These are phyloP conservation scores for Ennomos fuscantarius DNA, from an alignment of 2,888 invertebrate genomes.

Conservation along the genomic window DNA sequence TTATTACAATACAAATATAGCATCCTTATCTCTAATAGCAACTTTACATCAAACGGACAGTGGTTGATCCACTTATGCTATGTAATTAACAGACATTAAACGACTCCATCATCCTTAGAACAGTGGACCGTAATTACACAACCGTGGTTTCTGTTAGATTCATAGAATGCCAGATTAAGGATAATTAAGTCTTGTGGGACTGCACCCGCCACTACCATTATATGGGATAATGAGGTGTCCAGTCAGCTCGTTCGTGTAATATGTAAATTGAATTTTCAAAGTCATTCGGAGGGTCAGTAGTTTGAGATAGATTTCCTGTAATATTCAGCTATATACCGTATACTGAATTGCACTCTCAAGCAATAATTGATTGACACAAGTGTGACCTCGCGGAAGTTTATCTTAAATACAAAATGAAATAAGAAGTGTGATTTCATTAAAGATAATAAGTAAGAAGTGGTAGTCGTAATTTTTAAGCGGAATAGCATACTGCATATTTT, in stretches of 20 bases:
- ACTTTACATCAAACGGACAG: conserved; percentile 10
- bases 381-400: too few species aligned
- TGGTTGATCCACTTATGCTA: conserved; percentile 25
- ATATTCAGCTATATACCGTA: conserved; percentile 1
- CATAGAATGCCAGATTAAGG: conserved; percentile 78
- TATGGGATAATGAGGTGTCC: conserved; percentile 82
- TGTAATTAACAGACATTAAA: conserved; percentile 74
- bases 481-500: too few species aligned
- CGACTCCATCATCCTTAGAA: conserved; percentile 71
- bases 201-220: conserved; percentile 72
- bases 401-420: too few species aligned
- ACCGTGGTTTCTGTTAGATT: conserved; percentile 72
- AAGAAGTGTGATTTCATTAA: too few species aligned
- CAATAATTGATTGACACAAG: too few species aligned
- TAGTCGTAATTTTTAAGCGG: too few species aligned
- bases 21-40: not conserved
- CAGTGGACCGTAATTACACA: conserved; percentile 74
- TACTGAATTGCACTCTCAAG: too few species aligned
- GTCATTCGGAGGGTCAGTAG: conserved; percentile 55
- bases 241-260: conserved; percentile 73
- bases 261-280: conserved; percentile 80
- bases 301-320: conserved; percentile 49
- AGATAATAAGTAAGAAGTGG: too few species aligned
- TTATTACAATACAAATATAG: too few species aligned
- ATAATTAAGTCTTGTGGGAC: conserved; percentile 79